These are phyloP conservation scores for Rhegmatorhina hoffmannsi DNA, from an alignment of 2,113 vertebrate species.

Conservation along the genomic window DNA sequence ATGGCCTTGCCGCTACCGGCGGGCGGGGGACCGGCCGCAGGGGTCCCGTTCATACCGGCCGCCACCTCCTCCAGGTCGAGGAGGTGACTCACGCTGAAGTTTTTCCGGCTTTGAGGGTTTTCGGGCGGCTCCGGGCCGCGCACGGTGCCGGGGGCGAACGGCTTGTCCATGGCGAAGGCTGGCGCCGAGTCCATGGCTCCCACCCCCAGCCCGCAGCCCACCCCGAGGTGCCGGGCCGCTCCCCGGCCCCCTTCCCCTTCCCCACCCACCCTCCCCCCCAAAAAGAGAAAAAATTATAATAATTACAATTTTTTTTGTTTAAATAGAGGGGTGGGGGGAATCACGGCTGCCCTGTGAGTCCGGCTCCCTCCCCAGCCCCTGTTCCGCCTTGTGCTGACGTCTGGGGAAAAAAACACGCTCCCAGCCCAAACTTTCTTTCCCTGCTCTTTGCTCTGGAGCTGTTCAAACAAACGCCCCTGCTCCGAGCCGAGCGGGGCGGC, in stretches of 20 bases:
- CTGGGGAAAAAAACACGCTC: too few relatives aligned
- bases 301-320: too few relatives aligned
- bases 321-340: too few relatives aligned
- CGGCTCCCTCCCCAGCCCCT: too few relatives aligned
- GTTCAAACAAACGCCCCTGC: too few relatives aligned
- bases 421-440: too few relatives aligned
- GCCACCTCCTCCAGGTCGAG: slow-evolving; percentile 82
- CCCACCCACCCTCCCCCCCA: too few relatives aligned
- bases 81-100: slow-evolving; percentile 84
- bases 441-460: too few relatives aligned
- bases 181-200: slow-evolving; percentile 74
- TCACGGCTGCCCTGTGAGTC: too few relatives aligned
- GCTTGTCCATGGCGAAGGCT: slow-evolving; percentile 75
- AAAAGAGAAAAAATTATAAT: too few relatives aligned
- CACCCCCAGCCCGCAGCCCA: slow-evolving; percentile 37
- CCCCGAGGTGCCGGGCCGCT: slow-evolving; percentile 10
- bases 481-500: too few relatives aligned
- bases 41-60: slow-evolving; percentile 71
- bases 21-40: slow-evolving; percentile 54
- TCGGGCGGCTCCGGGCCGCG: slow-evolving; percentile 73
- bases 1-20: slow-evolving; percentile 59
- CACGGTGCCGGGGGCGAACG: slow-evolving; percentile 61
- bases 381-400: too few relatives aligned
- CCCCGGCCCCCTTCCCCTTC: not conserved
- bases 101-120: slow-evolving; percentile 78